A percentile compares a stretch with the other conserved stretches of the same genome.
Evolutionary conservation across 1,140 invertebrate species (phyloP).

Genomic region (Thaumetopoea pityocampa): DNA sequence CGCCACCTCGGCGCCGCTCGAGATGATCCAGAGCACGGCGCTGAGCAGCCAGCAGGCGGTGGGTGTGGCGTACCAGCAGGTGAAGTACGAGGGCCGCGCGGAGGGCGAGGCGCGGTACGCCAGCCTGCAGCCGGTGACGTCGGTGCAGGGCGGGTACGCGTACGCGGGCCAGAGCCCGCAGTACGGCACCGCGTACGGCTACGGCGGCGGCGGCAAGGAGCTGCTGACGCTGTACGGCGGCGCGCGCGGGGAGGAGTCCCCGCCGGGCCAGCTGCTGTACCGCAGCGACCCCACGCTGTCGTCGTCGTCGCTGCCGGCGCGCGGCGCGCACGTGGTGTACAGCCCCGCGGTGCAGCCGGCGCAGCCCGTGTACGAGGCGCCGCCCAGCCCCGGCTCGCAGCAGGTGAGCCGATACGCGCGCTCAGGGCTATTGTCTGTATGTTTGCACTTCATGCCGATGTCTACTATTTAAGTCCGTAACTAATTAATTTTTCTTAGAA

Average conservation of each 20-base stretch:
- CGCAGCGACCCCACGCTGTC: conserved; percentile 78
- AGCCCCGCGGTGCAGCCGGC: conserved; percentile 55
- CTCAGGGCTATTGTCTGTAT: not conserved
- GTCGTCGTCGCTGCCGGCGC: conserved; percentile 70
- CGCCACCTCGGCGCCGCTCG: conserved; percentile 47
- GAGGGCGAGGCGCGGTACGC: conserved; percentile 63
- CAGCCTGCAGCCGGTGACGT: conserved; percentile 68
- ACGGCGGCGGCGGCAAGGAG: conserved; percentile 50
- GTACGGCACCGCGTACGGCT: conserved; percentile 49
- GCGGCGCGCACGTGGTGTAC: conserved; percentile 63
- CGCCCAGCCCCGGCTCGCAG: conserved; percentile 75
- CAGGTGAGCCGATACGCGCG: conserved; percentile 39
- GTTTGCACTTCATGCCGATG: too few species aligned
- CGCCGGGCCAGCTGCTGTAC: conserved; percentile 65
- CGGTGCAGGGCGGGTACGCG: conserved; percentile 49
- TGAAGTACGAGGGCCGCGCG: conserved; percentile 67
- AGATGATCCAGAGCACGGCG: conserved; percentile 65
- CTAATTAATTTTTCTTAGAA: too few species aligned
- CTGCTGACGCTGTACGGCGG: conserved; percentile 63
- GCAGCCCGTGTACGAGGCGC: conserved; percentile 69
- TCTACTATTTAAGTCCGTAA: too few species aligned
- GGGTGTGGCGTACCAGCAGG: conserved; percentile 63
- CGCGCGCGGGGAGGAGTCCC: conserved; percentile 57
- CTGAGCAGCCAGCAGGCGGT: conserved; percentile 61
- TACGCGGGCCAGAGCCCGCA: conserved; percentile 54